Base-by-base conservation (phyloP, 2,113 vertebrate species). In the Triplophysa siluroides region DNA sequence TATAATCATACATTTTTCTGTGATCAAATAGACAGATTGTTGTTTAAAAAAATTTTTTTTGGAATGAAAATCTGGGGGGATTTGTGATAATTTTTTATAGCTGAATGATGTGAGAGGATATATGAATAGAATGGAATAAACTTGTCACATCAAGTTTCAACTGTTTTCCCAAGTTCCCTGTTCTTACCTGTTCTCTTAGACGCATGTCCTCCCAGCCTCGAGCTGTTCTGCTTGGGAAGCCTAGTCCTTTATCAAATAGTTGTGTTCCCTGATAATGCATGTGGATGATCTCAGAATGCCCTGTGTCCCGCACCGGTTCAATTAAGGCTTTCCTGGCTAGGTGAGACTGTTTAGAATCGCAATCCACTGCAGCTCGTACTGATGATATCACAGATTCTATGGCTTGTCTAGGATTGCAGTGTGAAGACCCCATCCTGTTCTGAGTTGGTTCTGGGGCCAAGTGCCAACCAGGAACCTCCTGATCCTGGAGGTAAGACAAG, bases 401-500 rank as follows among this genome's bases (percentile, higher is more conserved):
- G 33, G 88, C 88, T 85, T 92, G 92, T 56, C 89, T 85, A 52
- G 89, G 71, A 81, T 89, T 70, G 67, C 90, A 74, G 70, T 92
- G 90, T 47, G 80, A 87, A 47, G 60, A 76, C 26, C 90, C 91
- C 76, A 91, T 85, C 92, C 92, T 92, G 84, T 88, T 88, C 78
- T 90, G 92, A 52, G 87, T 87, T 1, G 88, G 85, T 82, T 93
- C 92, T 14, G 88, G 86, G 43, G 88, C 84, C 11, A 90, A 85
- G 62, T 88, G 85, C 92, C 93, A 93, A 26, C 89, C 91, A 0
- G 89, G 90, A 9, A 87, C 85, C 0, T 90, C 84, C 85, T 93
- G 91, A 62, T 93, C 93, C 86, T 93, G 92, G 78, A 94, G 86
- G 86, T 93, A 94, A 69, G 92, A 93, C 67, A 94, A 89, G 87